Base-by-base conservation (phyloP, 1,140 invertebrate species). In the Homarus americanus region DNA sequence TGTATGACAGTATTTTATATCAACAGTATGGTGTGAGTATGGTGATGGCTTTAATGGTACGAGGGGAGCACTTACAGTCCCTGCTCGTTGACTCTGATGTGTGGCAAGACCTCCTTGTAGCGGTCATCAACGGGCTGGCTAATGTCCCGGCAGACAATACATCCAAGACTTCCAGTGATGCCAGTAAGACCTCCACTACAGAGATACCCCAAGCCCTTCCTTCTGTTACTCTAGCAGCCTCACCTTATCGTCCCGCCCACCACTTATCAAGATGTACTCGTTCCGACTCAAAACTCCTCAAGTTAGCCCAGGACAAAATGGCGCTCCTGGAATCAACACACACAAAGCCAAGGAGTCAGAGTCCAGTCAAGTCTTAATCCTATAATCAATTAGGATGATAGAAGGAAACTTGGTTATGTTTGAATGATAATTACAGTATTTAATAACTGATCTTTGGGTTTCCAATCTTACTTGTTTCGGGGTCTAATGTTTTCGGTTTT, bases 121-220 rank as follows among this genome's bases (percentile, higher is more conserved):
- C 63, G 9, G 53, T 90, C 44, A 73, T 90, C 40, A 40, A 41
- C 34, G 88, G 63, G 7, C 53, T 90, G n/a, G 80, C 72, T 2
- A 63, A 69, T 40, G 17, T 63, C 38, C n/a, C n/a, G n/a, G 36
- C 82, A 15, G 82, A 83, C 38, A 63, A 17, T 40, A 63, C 66
- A 9, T 28, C 36, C 7, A 72, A 72, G n/a, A 44, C 88, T 32
- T 34, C 87, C 66, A 75, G 38, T 69, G 86, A 87, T 78, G 53
- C 17, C 5, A 78, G 49, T 75, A 87, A 80, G 86, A n/a, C 76
- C 38, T n/a, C 82, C 15, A 15, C 41, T 24, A 12, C 36, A 10
- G 88, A 90, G n/a, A 72, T 90, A 36, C 80, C 88, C 15, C 80
- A 76, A 41, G 88, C 88, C 20, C 88, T 90, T 40, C 88, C 88